These are phyloP conservation scores for Drosophila antonietae DNA, from an alignment of 2,888 invertebrate species.

Conservation along the genomic window DNA sequence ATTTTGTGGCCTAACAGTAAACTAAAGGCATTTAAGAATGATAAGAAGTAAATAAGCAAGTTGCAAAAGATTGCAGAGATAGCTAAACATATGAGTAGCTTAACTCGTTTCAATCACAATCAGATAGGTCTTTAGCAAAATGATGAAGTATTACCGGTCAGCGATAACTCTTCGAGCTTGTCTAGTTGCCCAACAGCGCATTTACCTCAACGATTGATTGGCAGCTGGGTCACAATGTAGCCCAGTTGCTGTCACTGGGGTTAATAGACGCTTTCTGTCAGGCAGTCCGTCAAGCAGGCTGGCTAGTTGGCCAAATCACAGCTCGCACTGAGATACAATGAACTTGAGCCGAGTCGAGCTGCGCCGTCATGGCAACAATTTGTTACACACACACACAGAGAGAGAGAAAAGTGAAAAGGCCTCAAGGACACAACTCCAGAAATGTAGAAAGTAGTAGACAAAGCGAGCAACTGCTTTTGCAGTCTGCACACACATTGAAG, in stretches of 20 bases:
- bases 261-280: conserved; percentile 26
- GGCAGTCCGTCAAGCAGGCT: background rate
- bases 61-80: background rate
- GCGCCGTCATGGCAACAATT: conserved; percentile 60
- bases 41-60: too few relatives aligned
- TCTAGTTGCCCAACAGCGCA: background rate
- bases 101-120: background rate
- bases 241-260: conserved; percentile 17
- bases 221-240: background rate
- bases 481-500: background rate
- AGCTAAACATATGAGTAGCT: background rate
- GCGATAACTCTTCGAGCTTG: background rate
- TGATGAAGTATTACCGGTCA: background rate
- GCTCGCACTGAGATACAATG: conserved; percentile 44
- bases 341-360: conserved; percentile 41
- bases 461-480: conserved; percentile 13
- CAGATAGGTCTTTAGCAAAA: background rate
- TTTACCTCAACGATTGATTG: conserved; percentile 7
- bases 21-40: too few relatives aligned
- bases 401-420: conserved; percentile 31
- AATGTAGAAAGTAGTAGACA: conserved; percentile 16
- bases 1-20: too few relatives aligned
- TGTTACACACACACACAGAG: conserved; percentile 30
- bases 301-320: conserved; percentile 74
- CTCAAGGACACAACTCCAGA: conserved; percentile 48